Evolutionary conservation across 2,797 vertebrate genomes (phyloP).

Genomic region (Phrynocephalus vlangalii): DNA sequence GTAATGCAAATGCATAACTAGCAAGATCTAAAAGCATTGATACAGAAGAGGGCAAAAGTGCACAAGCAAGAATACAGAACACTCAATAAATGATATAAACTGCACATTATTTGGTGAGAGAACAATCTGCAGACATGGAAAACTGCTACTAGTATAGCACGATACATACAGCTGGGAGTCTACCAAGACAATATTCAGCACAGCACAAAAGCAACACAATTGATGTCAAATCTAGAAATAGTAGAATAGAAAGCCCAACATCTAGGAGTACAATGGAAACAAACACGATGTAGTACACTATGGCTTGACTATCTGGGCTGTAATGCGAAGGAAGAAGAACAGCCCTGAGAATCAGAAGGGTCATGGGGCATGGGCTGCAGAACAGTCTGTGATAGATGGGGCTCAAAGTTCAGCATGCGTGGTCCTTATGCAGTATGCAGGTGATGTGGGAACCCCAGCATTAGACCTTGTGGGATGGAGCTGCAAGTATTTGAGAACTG

Average conservation of each 20-base stretch:
- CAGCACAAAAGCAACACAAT: background rate
- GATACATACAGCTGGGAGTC: background rate
- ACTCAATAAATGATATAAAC: background rate
- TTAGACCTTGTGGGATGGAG: background rate
- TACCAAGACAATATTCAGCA: background rate
- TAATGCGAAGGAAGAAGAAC: background rate
- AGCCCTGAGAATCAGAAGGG: background rate
- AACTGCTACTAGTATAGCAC: background rate
- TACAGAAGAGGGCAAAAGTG: background rate
- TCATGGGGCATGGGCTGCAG: background rate
- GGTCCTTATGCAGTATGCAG: too few relatives aligned
- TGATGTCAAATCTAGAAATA: background rate
- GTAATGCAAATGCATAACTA: background rate
- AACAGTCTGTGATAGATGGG: background rate
- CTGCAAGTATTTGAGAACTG: background rate
- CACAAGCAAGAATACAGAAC: background rate
- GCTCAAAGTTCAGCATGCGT: accelerated
- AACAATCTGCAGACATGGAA: background rate
- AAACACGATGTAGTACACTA: background rate
- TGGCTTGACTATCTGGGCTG: background rate
- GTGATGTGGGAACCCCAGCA: background rate
- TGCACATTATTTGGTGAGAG: background rate
- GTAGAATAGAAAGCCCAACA: background rate
- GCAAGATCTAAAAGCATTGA: background rate
- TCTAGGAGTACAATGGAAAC: background rate